Percentiles rank a stretch among this genome's conserved stretches.
Conservation (phyloP, 2,113 vertebrate species). For the Misgurnus anguillicaudatus region DNA sequence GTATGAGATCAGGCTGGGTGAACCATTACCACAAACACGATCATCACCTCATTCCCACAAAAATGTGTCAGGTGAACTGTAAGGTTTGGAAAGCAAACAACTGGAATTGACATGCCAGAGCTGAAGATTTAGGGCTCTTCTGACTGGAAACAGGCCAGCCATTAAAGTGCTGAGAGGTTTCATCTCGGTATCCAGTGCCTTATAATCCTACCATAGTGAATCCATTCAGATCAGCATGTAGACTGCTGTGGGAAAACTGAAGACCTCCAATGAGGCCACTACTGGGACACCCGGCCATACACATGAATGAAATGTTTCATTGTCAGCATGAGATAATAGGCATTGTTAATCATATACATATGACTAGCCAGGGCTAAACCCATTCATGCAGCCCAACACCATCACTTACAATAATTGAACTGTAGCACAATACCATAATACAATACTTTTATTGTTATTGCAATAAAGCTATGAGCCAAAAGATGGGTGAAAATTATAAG, state of each 20-base stretch:
- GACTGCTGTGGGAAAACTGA: conserved; percentile 34
- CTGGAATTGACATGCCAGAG: conserved; percentile 59
- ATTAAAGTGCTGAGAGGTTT: conserved; percentile 46
- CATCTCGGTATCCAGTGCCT: conserved; percentile 42
- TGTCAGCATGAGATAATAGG: conserved; percentile 42
- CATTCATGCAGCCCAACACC: not conserved
- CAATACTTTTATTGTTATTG: not conserved
- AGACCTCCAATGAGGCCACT: conserved; percentile 26
- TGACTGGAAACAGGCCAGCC: conserved; percentile 43
- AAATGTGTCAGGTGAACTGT: conserved; percentile 15
- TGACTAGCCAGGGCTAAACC: not conserved
- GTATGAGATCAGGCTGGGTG: not conserved
- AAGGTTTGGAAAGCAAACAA: conserved; percentile 46
- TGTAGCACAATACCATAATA: too few relatives aligned
- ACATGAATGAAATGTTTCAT: conserved; percentile 46
- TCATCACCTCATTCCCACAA: not conserved
- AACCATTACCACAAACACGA: not conserved
- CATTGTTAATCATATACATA: conserved; percentile 35
- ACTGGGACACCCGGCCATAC: conserved; percentile 39
- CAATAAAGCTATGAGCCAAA: too few relatives aligned
- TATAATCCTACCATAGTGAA: conserved; percentile 41
- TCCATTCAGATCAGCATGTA: conserved; percentile 32
- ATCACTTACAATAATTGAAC: not conserved
- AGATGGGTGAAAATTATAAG: not conserved
- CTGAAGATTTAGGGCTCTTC: conserved; percentile 20